A percentile compares a stretch with the other conserved stretches of the same genome.
Conservation (phyloP, 1,140 invertebrate species). For the Dryas iulia region DNA sequence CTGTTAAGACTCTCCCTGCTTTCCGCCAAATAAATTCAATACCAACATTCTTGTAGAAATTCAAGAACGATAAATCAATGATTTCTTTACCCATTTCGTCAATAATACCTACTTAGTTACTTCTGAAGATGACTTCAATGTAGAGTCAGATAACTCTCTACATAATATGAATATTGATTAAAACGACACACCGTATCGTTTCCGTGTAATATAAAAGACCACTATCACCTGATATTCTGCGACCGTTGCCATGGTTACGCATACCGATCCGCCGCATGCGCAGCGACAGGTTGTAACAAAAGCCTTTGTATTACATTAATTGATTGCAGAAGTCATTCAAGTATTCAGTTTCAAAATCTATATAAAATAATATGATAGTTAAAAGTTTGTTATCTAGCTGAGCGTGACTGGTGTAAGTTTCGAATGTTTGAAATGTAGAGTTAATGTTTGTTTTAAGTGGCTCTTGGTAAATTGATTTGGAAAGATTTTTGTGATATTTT, state of each 20-base stretch:
- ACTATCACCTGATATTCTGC: constrained; percentile 23
- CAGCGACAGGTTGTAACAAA: constrained; percentile 37
- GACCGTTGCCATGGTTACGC: constrained; percentile 38
- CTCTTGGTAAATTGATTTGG: too few relatives aligned
- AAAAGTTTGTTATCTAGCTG: not conserved
- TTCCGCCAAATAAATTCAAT: too few relatives aligned
- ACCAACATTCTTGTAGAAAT: too few relatives aligned
- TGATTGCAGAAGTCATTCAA: constrained; percentile 24
- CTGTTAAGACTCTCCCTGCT: too few relatives aligned
- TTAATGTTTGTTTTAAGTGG: not conserved
- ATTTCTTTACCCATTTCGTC: too few relatives aligned
- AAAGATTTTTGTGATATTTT: too few relatives aligned
- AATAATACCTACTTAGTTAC: too few relatives aligned
- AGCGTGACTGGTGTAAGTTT: not conserved
- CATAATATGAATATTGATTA: not conserved
- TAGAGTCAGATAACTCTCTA: not conserved
- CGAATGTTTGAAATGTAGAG: not conserved
- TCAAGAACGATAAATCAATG: too few relatives aligned
- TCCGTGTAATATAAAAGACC: constrained; percentile 9
- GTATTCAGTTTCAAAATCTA: constrained; percentile 14
- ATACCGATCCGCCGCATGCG: constrained; percentile 27
- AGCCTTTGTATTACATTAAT: constrained; percentile 35
- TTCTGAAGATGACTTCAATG: too few relatives aligned
- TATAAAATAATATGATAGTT: constrained; percentile 4
- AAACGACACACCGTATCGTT: not conserved